Evolutionary conservation across 2,797 vertebrate genomes (phyloP), one percentile per base, ranked within the genome.

Genomic region (Sebastolobus alascanus): DNA sequence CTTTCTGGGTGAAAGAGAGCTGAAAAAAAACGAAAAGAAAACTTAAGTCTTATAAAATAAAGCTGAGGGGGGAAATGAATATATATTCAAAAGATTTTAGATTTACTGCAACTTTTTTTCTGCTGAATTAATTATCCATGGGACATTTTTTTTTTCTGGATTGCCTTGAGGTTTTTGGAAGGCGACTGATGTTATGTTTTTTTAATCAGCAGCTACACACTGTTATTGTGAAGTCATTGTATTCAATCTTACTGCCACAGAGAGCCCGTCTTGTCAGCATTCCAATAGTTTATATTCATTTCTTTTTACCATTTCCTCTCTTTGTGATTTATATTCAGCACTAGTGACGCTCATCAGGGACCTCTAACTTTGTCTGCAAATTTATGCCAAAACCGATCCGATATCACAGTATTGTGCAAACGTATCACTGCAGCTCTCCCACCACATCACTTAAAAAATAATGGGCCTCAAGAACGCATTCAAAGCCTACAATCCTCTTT

Each of bases 51-150:
- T 43, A 43, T 14, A 43, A 43, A 80, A 40, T n/a, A 58, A 66
- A 59, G 78, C 82, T 75, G 25, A 59, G 22, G 69, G 81, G 52
- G 27, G 8, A 63, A 73, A 80, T 84, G 61, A 83, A 86, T 80
- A 61, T 80, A 61, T 58, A 82, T 84, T 80, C 75, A 82, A 69
- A 84, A 33, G 40, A 75, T 84, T 68, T 79, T 1, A 31, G 35
- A 55, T 66, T 65, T 25, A 58, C 55, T 61, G 60, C 31, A 12
- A 22, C 59, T 52, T 58, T 58, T 50, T 58, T 75, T 54, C 43
- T 18, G n/a, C 56, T 73, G 63, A 65, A 79, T 88, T 66, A 80
- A 80, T 83, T 61, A 79, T 27, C 35, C 11, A 0, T 12, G 43
- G 64, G 58, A 74, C 25, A 0, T 13, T 29, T 8, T 46, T 22